Conservation (phyloP, 2,888 invertebrate genomes). For the Drosophila aldrichi region DNA sequence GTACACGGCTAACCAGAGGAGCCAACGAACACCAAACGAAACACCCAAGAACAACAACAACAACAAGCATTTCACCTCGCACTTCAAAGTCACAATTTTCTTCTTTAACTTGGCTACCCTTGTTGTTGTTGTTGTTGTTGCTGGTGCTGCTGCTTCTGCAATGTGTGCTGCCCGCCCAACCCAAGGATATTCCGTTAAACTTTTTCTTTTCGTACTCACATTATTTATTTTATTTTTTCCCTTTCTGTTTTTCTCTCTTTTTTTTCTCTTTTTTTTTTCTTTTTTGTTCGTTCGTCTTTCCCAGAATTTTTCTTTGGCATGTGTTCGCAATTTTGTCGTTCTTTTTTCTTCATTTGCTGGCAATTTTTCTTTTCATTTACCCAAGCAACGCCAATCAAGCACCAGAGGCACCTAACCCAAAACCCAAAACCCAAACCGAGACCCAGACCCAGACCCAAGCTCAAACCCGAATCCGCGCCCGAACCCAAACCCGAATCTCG, state of each 20-base stretch:
- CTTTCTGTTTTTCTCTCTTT: constrained; percentile 32
- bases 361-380: constrained; percentile 71
- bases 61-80: constrained; percentile 48
- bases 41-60: not conserved
- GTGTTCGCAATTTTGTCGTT: constrained; percentile 25
- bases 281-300: constrained; percentile 25
- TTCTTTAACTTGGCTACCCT: constrained; percentile 36
- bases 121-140: constrained; percentile 10
- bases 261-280: constrained; percentile 6
- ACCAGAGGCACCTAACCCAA: constrained; percentile 38
- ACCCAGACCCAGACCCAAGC: constrained; percentile 11
- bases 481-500: not conserved
- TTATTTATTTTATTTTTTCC: constrained; percentile 35
- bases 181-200: constrained; percentile 40
- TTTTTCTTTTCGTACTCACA: constrained; percentile 25
- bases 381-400: constrained; percentile 64
- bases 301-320: constrained; percentile 65
- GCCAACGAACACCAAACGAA: constrained; percentile 10
- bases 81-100: constrained; percentile 74
- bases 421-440: not conserved
- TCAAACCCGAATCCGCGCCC: not conserved
- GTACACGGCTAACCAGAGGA: constrained; percentile 13
- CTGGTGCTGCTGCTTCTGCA: not conserved
- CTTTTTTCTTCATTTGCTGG: constrained; percentile 66
- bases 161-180: constrained; percentile 4